These are phyloP conservation scores for Peromyscus californicus DNA, from an alignment of 2,113 vertebrate species.

Conservation along the genomic window DNA sequence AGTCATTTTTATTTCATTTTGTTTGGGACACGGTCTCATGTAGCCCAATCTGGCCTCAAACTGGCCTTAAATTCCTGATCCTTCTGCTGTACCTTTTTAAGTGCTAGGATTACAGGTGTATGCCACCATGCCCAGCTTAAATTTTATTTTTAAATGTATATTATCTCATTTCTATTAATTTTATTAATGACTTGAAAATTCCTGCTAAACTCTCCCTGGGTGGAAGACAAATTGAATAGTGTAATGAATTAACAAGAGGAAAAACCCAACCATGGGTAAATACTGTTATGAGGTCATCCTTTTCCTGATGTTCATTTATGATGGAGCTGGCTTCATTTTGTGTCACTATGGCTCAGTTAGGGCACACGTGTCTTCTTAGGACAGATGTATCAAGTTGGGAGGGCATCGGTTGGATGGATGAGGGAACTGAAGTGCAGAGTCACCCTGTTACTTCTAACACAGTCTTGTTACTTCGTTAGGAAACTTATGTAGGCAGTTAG, in stretches of 20 bases:
- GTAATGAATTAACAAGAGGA: conserved; percentile 6
- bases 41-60: not conserved
- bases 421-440: not conserved
- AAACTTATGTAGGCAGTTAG: not conserved
- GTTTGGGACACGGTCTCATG: not conserved
- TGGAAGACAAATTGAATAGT: not conserved
- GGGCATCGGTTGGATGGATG: not conserved
- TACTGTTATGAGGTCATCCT: not conserved
- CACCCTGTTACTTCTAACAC: not conserved
- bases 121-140: not conserved
- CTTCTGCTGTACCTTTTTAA: not conserved
- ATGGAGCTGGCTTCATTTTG: not conserved
- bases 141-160: not conserved
- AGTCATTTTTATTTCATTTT: conserved; percentile 20
- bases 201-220: not conserved
- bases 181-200: conserved; percentile 21
- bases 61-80: not conserved
- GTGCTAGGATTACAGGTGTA: not conserved
- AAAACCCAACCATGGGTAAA: not conserved
- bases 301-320: not conserved
- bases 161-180: conserved; percentile 38
- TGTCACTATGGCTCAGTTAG: not conserved
- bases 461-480: not conserved
- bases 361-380: not conserved
- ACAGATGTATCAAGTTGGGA: not conserved